phyloP scores from a whole-genome alignment of 2,113 vertebrate species.

The human region GRCh38 chr16:50910501-50911000 shows the following conservation, averaged over 20 bases:
- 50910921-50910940: conserved; percentile 98
- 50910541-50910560: background rate
- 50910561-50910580: background rate
- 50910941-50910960: conserved; percentile 95
- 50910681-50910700: background rate
- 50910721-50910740: rapidly evolving
- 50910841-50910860: conserved; percentile 12
- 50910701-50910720: background rate
- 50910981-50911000: conserved; percentile 95
- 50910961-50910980: conserved; percentile 98
- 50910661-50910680: rapidly evolving
- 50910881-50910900: conserved; percentile 83
- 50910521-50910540: rapidly evolving
- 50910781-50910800: background rate
- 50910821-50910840: background rate
- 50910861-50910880: conserved; percentile 82
- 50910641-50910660: background rate
- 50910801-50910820: rapidly evolving
- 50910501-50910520: rapidly evolving
- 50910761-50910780: background rate
- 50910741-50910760: background rate
- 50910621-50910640: rapidly evolving
- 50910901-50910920: conserved; percentile 89
- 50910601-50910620: background rate
- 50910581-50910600: background rate